Evolutionary conservation across 2,797 vertebrate species (phyloP), one percentile per base, ranked within the genome.

Genomic region (Arnoldichthys spilopterus): DNA sequence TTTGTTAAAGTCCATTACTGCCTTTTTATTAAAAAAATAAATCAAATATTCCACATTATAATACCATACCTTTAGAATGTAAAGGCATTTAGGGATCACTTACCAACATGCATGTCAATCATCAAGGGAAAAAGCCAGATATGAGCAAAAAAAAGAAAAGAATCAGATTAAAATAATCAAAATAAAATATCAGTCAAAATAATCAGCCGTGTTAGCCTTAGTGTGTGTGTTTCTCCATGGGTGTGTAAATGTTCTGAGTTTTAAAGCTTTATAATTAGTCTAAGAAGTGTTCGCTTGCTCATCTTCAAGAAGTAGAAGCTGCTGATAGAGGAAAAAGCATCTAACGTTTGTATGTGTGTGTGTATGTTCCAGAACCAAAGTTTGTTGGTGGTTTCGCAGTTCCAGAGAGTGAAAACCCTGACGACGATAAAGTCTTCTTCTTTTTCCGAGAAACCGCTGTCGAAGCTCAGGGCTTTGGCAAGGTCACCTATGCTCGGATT

Each of bases 381-480:
- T 99, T 99, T 80, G 86, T 95, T 16, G 95, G 96, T 0, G 97
- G 98, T 30, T 98, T 98, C 82, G 97, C 96, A 95, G 96, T 99
- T 84, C 97, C 97, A 0, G 97, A 99, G 86, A 98, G 96, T 0
- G 97, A 99, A 84, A 98, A 99, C 82, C 95, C 95, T 0, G 97
- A 99, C 0, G 98, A 99, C 0, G 98, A 99, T 88, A 99, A 99
- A 91, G 92, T 99, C 75, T 99, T 98, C 89, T 99, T 99, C 93
- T 98, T 99, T 93, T 99, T 99, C 91, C 96, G 95, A 0, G 98
- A 99, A 91, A 95, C 92, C 0, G 96, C 98, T 0, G 97, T 99
- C 58, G 98, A 99, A 82, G 93, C 93, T 43, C 96, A 96, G 24
- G 94, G 95, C 0, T 88, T 96, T 66, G 96, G 96, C 58, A 98